phyloP scores from a whole-genome alignment of 2,797 vertebrate genomes.

The Onychomys torridus region DNA sequence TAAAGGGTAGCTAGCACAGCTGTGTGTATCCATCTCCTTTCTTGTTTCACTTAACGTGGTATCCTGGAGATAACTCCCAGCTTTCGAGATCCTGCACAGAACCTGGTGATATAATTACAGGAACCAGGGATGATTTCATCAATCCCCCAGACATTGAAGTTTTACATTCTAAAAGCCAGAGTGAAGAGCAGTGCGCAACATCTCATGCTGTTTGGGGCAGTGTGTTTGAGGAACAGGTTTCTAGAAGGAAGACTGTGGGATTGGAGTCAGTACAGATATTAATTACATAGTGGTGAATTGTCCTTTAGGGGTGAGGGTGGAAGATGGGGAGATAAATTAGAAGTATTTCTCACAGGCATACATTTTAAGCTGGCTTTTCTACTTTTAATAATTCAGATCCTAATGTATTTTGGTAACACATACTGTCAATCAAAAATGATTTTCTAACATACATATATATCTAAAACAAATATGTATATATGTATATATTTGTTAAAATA shows the following conservation, averaged over 20 bases:
- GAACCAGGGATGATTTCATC: not conserved
- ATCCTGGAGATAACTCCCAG: not conserved
- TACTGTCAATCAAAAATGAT: conserved; percentile 28
- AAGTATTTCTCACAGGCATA: not conserved
- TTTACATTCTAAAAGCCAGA: not conserved
- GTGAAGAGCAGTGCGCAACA: not conserved
- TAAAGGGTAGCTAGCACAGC: not conserved
- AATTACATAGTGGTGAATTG: not conserved
- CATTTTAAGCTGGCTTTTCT: conserved; percentile 5
- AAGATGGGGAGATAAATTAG: not conserved
- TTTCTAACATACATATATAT: not conserved
- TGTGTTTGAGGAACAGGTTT: not conserved
- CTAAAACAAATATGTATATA: not conserved
- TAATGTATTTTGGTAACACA: conserved; percentile 26
- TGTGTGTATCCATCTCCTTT: not conserved
- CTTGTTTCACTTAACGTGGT: not conserved
- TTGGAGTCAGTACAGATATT: not conserved
- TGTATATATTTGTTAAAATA: not conserved
- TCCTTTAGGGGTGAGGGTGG: not conserved
- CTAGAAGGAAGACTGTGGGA: not conserved
- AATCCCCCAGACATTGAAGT: not conserved
- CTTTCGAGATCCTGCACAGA: not conserved
- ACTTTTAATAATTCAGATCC: conserved; percentile 4
- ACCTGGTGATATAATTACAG: not conserved
- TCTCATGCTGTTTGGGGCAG: not conserved